Evolutionary conservation across 2,113 vertebrate genomes (phyloP), one percentile per base, ranked within the genome.

Genomic region (Ifrita kowaldi): DNA sequence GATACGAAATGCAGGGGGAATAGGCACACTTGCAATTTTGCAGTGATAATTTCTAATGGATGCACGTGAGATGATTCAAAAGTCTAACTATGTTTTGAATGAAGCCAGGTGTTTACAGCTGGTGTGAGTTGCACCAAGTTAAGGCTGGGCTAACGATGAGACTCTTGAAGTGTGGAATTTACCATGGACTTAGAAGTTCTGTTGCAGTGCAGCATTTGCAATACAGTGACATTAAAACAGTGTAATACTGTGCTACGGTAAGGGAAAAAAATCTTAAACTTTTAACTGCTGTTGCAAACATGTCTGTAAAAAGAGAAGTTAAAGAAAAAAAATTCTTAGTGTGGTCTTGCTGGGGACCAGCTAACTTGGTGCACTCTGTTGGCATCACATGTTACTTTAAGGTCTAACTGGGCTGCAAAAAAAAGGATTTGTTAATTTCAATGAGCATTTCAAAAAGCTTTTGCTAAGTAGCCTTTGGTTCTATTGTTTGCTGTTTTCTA

Each of bases 351-450:
- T 86, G 12, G 83, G 89, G 91, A 95, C 50, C 90, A 93, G 89
- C 89, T 92, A 59, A 75, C 81, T 84, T 84, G 87, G 55, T 96
- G 95, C 30, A 65, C 86, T 97, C 90, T 89, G 42, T 64, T 92
- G 65, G 70, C 37, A 92, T 59, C 53, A 62, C 18, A 4, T 39
- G 69, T 82, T 62, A 80, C 50, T 91, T 92, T 46, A 63, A 78
- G 53, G 59, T 78, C 82, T 90, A 70, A 68, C 35, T 79, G 81
- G 53, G 33, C 19, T 93, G 90, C 47, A 44, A 47, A 73, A 69
- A 46, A 69, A 39, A 28, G 18, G 12, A 35, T 49, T 80, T 75
- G 49, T 87, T 96, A 87, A 74, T 28, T 73, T 44, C 35, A 78
- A 21, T 44, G 28, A 70, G 10, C 59, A 74, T 92, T 70, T 93